These are phyloP conservation scores for Octomys mimax DNA, from an alignment of 2,797 vertebrate genomes.

Conservation along the genomic window DNA sequence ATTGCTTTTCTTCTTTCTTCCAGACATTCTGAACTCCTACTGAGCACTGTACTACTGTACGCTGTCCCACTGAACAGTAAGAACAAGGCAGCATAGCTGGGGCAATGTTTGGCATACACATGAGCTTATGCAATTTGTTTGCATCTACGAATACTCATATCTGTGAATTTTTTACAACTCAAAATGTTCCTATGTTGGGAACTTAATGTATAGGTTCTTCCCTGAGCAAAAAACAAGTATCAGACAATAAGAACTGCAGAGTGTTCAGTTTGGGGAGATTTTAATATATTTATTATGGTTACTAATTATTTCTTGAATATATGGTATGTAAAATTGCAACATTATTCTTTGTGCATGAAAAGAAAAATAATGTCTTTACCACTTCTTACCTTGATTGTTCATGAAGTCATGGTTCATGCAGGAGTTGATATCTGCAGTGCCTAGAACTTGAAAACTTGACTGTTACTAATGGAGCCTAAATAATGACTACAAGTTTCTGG, in stretches of 20 bases:
- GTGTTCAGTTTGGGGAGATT: not conserved
- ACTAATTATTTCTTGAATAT: conserved; percentile 9
- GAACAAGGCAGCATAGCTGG: not conserved
- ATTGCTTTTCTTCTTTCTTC: not conserved
- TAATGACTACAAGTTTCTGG: not conserved
- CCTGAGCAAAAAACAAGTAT: not conserved
- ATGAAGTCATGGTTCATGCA: not conserved
- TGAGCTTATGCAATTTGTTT: not conserved
- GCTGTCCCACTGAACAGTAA: not conserved
- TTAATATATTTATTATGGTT: not conserved
- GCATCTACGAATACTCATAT: not conserved
- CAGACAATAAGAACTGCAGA: not conserved
- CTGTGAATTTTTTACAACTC: not conserved
- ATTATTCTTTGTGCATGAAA: not conserved
- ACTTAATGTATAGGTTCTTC: not conserved
- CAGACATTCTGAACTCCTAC: not conserved
- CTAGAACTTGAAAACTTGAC: not conserved
- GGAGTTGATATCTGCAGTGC: not conserved
- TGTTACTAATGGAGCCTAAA: conserved; percentile 12
- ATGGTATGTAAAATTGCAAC: not conserved
- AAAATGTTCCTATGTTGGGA: not conserved
- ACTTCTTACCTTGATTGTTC: not conserved
- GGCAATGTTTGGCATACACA: not conserved
- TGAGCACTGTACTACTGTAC: not conserved
- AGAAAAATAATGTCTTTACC: not conserved